phyloP scores from a whole-genome alignment of 2,888 invertebrate species.

The Clostera curtula region DNA sequence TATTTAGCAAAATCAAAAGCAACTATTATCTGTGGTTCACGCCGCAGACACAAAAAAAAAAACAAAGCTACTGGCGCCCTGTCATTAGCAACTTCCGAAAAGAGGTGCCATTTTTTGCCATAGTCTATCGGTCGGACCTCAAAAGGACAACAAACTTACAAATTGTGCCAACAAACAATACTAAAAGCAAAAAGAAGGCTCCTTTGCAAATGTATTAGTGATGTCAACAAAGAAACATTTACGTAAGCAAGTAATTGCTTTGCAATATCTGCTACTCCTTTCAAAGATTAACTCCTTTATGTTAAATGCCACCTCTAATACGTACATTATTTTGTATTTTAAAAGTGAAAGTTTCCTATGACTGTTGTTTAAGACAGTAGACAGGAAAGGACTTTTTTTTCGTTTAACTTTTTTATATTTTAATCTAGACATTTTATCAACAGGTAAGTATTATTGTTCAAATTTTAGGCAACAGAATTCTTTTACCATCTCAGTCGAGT shows the following conservation, averaged over 20 bases:
- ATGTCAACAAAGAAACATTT: slow-evolving; percentile 39
- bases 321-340: slow-evolving; percentile 25
- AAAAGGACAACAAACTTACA: slow-evolving; percentile 67
- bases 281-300: slow-evolving; percentile 22
- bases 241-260: slow-evolving; percentile 35
- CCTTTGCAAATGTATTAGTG: slow-evolving; percentile 34
- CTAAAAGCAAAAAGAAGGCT: slow-evolving; percentile 32
- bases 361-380: slow-evolving; percentile 23
- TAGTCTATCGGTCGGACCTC: slow-evolving; percentile 47
- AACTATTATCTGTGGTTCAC: slow-evolving; percentile 39
- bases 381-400: slow-evolving; percentile 10
- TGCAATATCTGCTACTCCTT: slow-evolving; percentile 38
- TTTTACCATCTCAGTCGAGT: slow-evolving; percentile 33
- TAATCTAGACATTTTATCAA: too few relatives aligned
- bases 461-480: slow-evolving; percentile 26
- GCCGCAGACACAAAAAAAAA: slow-evolving; percentile 41
- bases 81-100: slow-evolving; percentile 71
- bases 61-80: slow-evolving; percentile 68
- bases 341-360: slow-evolving; percentile 17
- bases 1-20: slow-evolving; percentile 13
- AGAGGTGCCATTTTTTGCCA: slow-evolving; percentile 47
- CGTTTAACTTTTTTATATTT: slow-evolving; percentile 5
- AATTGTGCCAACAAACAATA: slow-evolving; percentile 63
- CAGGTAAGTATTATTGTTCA: too few relatives aligned
- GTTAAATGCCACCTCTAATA: slow-evolving; percentile 28